phyloP scores from a whole-genome alignment of 2,888 invertebrate species.

The Chloromyia formosa region DNA sequence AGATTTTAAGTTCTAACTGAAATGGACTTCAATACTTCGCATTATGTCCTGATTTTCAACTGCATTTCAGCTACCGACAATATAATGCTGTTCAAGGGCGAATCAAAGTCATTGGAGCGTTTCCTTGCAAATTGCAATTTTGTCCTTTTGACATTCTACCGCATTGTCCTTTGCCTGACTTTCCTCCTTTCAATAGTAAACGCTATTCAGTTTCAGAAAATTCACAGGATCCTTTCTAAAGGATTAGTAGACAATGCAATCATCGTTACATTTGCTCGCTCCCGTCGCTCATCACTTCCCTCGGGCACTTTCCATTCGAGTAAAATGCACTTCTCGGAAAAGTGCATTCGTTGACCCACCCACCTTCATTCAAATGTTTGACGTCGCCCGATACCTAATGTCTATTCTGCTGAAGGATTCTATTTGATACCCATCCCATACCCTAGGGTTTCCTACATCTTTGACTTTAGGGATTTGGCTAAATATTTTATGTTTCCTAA shows the following conservation, averaged over 20 bases:
- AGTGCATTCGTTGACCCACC: conserved; percentile 35
- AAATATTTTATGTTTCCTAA: conserved; percentile 20
- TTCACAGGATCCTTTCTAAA: conserved; percentile 4
- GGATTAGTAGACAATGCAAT: conserved; percentile 43
- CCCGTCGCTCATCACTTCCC: not conserved
- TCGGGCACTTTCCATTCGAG: not conserved
- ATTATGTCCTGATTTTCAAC: not conserved
- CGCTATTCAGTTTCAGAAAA: not conserved
- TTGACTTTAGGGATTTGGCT: not conserved
- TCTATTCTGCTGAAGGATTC: not conserved
- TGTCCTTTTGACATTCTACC: conserved; percentile 23
- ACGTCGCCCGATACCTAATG: too few species aligned
- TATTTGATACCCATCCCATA: not conserved
- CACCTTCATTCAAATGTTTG: not conserved
- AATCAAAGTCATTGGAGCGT: conserved; percentile 31
- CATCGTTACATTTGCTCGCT: conserved; percentile 10
- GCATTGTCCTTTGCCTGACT: not conserved
- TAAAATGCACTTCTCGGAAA: not conserved
- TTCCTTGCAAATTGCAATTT: conserved; percentile 39
- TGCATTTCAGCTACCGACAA: not conserved
- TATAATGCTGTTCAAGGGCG: conserved; percentile 26
- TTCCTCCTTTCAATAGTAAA: not conserved
- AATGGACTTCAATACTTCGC: not conserved
- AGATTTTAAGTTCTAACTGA: not conserved
- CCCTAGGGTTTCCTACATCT: not conserved